Evolutionary conservation across 2,888 invertebrate genomes (phyloP).

Genomic region (Drosophila seclusa): DNA sequence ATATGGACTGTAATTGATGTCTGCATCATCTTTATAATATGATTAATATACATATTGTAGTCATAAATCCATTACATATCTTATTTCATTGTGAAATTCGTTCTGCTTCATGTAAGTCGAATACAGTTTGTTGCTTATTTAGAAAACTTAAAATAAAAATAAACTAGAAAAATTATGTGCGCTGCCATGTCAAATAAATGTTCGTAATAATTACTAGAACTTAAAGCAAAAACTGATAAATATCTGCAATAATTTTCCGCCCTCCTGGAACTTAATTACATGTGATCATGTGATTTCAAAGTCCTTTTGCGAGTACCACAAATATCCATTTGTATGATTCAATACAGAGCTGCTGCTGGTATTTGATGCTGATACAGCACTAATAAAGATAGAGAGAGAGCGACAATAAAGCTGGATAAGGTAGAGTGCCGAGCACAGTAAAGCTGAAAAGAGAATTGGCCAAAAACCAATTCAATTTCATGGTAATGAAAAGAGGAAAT

Average conservation of each 20-base stretch:
- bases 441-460: constrained; percentile 5
- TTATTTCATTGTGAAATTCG: background rate
- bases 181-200: background rate
- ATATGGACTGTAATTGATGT: background rate
- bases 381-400: constrained; percentile 21
- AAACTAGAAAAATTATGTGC: background rate
- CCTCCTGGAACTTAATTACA: background rate
- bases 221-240: background rate
- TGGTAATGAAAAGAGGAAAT: constrained; percentile 75
- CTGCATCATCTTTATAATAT: background rate
- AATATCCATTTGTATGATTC: constrained; percentile 35
- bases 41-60: background rate
- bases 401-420: background rate
- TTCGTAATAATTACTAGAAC: background rate
- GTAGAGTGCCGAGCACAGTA: background rate
- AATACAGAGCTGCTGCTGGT: constrained; percentile 22
- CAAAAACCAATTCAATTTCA: constrained; percentile 71
- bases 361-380: constrained; percentile 8
- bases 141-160: background rate
- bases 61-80: background rate
- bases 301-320: constrained; percentile 9
- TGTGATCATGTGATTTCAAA: background rate
- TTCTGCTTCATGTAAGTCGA: background rate
- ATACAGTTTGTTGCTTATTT: background rate
- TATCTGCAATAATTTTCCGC: background rate